Evolutionary conservation across 2,888 invertebrate genomes (phyloP), one percentile per base, ranked within the genome.

Genomic region (Lasioglossum villosulum): DNA sequence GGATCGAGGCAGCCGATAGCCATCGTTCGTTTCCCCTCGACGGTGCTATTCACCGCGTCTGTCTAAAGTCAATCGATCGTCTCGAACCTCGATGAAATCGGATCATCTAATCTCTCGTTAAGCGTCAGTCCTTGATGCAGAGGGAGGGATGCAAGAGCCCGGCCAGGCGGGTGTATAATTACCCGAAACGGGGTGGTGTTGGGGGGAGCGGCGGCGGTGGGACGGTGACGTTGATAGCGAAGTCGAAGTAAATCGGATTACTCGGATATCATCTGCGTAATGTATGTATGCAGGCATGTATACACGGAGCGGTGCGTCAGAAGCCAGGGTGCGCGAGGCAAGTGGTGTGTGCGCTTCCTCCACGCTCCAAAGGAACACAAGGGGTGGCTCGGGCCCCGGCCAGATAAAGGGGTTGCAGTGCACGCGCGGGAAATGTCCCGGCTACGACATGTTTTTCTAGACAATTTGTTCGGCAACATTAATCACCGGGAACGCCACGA

Each of bases 401-500:
- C 66, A 93, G 95, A 95, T 94, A 95, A 95, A 94, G 94, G 94
- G 94, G 94, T 94, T 94, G 93, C 93, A 94, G 86, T 90, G 91
- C 91, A 88, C 92, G 91, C 92, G 92, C 89, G 92, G 89, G 90
- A 90, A 88, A 90, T 88, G 90, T 90, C 90, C 92, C 93, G 94
- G 92, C 94, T 94, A 94, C 94, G 94, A 95, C 95, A 95, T 95
- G 95, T 95, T 95, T 95, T 95, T 95, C 95, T 95, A 95, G 95
- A 95, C 95, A 95, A 95, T 95, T 95, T 95, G 95, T 95, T 95
- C 95, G 94, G 95, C 94, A 94, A 95, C 95, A 95, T 95, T 95
- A 95, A 95, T 95, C 95, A 95, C 95, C 92, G 91, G 88, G 92
- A 91, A 86, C 90, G 84, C 90, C 86, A 88, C 92, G 90, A 87